phyloP scores from a whole-genome alignment of 2,888 invertebrate genomes.

The Limnephilus lunatus region DNA sequence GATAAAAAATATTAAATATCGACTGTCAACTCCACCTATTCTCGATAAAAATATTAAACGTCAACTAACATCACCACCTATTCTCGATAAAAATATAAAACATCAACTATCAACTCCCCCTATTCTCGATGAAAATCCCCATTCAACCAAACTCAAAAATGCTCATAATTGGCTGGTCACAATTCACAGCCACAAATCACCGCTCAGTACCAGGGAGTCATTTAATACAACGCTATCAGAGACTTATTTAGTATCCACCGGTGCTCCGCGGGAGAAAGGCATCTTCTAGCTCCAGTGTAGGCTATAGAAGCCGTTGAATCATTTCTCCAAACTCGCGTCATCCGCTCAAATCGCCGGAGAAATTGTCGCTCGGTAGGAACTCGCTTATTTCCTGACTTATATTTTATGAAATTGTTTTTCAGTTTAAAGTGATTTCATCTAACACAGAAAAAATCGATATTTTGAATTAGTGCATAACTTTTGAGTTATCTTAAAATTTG shows the following conservation, averaged over 20 bases:
- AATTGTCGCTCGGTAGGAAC: neutral
- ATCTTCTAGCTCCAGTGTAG: neutral
- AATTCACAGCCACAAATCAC: neutral
- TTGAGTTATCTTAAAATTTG: neutral
- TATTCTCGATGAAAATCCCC: neutral
- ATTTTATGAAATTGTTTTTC: neutral
- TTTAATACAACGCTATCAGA: neutral
- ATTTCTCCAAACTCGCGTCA: constrained; percentile 18
- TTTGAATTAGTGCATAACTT: neutral
- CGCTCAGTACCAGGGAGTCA: neutral
- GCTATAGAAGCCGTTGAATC: neutral
- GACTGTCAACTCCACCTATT: no score
- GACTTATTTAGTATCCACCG: constrained; percentile 32
- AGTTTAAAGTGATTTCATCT: neutral
- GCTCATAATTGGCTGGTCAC: neutral
- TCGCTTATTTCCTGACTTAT: neutral
- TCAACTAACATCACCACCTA: no score
- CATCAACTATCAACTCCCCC: neutral
- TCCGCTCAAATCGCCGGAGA: constrained; percentile 3
- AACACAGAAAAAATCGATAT: neutral
- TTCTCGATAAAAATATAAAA: neutral
- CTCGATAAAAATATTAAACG: no score
- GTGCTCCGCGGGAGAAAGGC: constrained; percentile 44
- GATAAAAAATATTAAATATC: no score
- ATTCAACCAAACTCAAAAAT: neutral